Conservation (phyloP, 2,113 vertebrate species). For the Coptodon bakossiorum region DNA sequence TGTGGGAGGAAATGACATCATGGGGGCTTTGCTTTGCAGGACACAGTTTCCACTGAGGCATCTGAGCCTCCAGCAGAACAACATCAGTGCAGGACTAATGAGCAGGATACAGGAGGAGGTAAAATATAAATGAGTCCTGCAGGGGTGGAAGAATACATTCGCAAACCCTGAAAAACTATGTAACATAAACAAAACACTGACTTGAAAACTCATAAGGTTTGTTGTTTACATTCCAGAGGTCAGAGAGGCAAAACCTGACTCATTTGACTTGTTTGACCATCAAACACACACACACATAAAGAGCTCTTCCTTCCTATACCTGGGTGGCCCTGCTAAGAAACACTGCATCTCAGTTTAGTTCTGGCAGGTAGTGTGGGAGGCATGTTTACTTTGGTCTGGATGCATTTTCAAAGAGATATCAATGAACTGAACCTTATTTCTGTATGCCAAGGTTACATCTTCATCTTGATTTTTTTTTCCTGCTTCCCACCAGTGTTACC, state of each 20-base stretch:
- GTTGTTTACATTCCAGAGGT: conserved; percentile 19
- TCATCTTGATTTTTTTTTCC: conserved; percentile 11
- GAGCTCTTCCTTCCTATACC: conserved; percentile 23
- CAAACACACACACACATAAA: conserved; percentile 8
- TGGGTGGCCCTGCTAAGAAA: conserved; percentile 37
- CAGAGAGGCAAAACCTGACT: conserved; percentile 12
- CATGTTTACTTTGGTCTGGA: conserved; percentile 48
- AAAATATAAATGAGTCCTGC: neutral
- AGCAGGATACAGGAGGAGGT: conserved; percentile 64
- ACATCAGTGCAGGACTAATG: conserved; percentile 64
- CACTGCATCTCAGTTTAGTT: conserved; percentile 31
- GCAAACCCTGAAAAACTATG: neutral
- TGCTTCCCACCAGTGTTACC: conserved; percentile 12
- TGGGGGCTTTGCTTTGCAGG: conserved; percentile 57
- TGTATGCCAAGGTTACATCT: conserved; percentile 16
- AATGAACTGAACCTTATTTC: conserved; percentile 38
- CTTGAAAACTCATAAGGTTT: neutral
- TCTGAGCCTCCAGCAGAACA: conserved; percentile 72
- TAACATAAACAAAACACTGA: neutral
- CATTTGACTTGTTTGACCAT: conserved; percentile 16
- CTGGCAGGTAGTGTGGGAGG: conserved; percentile 37
- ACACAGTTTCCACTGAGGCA: conserved; percentile 40
- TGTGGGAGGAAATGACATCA: conserved; percentile 69
- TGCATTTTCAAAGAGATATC: conserved; percentile 36
- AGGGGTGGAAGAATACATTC: neutral